These are phyloP conservation scores for Hucho hucho DNA, from an alignment of 2,113 vertebrate species.

Conservation along the genomic window DNA sequence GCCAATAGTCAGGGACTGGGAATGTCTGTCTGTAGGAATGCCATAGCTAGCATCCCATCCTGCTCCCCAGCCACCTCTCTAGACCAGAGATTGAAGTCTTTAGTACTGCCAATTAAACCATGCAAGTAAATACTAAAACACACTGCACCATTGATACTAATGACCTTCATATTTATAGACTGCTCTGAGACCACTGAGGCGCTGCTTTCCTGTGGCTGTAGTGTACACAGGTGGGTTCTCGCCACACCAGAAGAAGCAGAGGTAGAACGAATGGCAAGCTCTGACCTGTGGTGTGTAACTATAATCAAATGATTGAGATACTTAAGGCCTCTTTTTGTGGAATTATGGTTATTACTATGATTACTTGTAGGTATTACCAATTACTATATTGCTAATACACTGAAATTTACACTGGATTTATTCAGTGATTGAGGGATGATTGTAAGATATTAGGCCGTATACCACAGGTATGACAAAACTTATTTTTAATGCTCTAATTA, in stretches of 20 bases:
- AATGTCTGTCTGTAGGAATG: no score
- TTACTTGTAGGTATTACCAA: background rate
- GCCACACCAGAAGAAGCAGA: constrained; percentile 26
- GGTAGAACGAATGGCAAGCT: constrained; percentile 20
- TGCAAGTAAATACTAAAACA: background rate
- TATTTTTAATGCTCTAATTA: no score
- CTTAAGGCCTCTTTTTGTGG: background rate
- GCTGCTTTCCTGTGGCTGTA: constrained; percentile 37
- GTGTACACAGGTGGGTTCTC: constrained; percentile 52
- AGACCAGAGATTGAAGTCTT: background rate
- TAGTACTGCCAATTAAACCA: background rate
- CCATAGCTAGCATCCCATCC: background rate
- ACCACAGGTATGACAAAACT: no score
- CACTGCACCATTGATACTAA: background rate
- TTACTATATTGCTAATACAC: background rate
- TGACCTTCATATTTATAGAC: constrained; percentile 22
- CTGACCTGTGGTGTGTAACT: background rate
- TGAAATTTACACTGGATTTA: background rate
- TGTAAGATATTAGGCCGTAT: constrained; percentile 5
- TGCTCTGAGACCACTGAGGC: constrained; percentile 2
- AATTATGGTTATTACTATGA: background rate
- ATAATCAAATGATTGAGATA: background rate
- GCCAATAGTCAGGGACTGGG: no score
- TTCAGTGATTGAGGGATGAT: constrained; percentile 11
- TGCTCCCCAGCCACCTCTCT: background rate